Evolutionary conservation across 2,113 vertebrate species (phyloP), one percentile per base, ranked within the genome.

Genomic region (Anarrhichthys ocellatus): DNA sequence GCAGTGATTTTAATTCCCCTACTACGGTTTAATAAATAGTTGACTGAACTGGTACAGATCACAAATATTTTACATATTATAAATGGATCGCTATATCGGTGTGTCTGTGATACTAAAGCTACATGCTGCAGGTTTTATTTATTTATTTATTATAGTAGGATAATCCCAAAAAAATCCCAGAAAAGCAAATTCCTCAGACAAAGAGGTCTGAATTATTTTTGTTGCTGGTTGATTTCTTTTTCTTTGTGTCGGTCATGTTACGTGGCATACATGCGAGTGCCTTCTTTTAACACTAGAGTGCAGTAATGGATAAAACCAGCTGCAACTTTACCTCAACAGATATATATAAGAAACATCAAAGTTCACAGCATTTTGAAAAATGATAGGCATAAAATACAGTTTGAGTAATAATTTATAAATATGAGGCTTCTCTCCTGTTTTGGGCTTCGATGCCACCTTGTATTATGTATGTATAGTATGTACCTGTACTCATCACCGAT

Each of bases 261-360:
- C 62, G 5, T 69, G 44, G 3, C 18, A 78, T 44, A 40, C 58
- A 13, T 83, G 79, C 78, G 84, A 29, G 15, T 84, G 29, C 76
- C 70, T 79, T 17, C 71, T 73, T 83, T 18, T 7, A 87, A 80
- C 91, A 86, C 88, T 90, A 91, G 91, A 86, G 90, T 32, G 85
- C 85, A 91, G 81, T 91, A 68, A 84, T 46, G 46, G 34, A 81
- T 85, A 36, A 73, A 74, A 62, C 38, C 73, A 38, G 22, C 20
- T 32, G 5, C 34, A 9, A 14, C 4, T 73, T 17, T 54, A 2
- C n/a, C 17, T 69, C 9, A 66, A 15, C 24, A 38, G 6, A 34
- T 34, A 6, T 34, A 34, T 34, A 34, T 34, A 34, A 34, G 1
- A 74, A 71, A 66, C 6, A 58, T 82, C 56, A 54, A 6, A 1